These are phyloP conservation scores for Archocentrus centrarchus DNA, from an alignment of 2,113 vertebrate species.

Conservation along the genomic window DNA sequence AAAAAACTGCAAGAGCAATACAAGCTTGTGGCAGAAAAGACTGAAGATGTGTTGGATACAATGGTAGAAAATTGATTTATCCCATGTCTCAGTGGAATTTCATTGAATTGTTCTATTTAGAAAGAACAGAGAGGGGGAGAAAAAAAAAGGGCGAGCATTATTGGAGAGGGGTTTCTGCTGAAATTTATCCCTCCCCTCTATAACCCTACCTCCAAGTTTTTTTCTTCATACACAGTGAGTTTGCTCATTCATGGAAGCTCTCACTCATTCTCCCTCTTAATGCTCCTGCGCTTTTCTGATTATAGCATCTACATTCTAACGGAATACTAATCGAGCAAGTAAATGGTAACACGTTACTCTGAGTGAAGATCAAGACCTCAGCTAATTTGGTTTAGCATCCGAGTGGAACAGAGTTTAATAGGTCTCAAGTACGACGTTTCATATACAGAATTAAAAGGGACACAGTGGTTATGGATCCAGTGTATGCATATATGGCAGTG, in stretches of 20 bases:
- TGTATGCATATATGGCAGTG: not conserved
- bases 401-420: constrained; percentile 72
- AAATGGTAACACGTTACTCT: constrained; percentile 69
- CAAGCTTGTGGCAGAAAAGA: constrained; percentile 31
- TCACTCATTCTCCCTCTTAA: constrained; percentile 8
- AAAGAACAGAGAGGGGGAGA: constrained; percentile 23
- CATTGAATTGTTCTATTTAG: constrained; percentile 63
- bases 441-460: constrained; percentile 46
- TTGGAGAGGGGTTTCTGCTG: constrained; percentile 28
- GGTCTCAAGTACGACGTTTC: constrained; percentile 53
- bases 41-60: constrained; percentile 29
- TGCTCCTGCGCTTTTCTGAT: constrained; percentile 32
- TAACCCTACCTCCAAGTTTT: constrained; percentile 24
- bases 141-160: constrained; percentile 19
- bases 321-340: constrained; percentile 74
- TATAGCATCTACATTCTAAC: constrained; percentile 44
- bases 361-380: constrained; percentile 67
- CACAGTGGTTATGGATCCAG: not conserved
- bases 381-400: constrained; percentile 72
- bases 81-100: constrained; percentile 53
- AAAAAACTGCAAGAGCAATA: constrained; percentile 40
- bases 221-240: constrained; percentile 14
- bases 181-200: constrained; percentile 34
- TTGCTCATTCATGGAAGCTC: constrained; percentile 12
- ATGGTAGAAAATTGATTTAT: constrained; percentile 60